Conservation (phyloP, 2,888 invertebrate species). For the Folsomia manolachei region DNA sequence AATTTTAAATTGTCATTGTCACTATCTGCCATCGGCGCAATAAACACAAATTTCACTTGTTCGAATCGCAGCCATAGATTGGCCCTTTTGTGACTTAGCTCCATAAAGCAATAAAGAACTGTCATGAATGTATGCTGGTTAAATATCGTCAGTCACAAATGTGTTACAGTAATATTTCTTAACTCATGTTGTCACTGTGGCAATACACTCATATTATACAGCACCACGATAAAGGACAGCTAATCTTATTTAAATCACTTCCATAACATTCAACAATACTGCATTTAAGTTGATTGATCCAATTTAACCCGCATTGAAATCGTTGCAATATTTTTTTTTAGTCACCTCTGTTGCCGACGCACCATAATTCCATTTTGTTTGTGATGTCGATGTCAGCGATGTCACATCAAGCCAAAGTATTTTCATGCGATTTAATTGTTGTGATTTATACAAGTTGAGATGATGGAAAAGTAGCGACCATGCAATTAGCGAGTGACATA, state of each 20-base stretch:
- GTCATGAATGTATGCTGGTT: too few species aligned
- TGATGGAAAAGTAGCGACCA: too few species aligned
- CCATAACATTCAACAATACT: not conserved
- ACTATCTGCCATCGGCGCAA: too few species aligned
- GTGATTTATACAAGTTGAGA: not conserved
- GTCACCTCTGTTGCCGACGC: not conserved
- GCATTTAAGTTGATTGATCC: not conserved
- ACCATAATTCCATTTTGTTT: too few species aligned
- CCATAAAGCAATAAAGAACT: too few species aligned
- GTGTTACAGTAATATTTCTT: not conserved
- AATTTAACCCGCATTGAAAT: not conserved
- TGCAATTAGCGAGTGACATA: too few species aligned
- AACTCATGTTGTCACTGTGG: not conserved
- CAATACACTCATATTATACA: too few species aligned
- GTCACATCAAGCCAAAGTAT: not conserved
- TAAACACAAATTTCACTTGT: too few species aligned
- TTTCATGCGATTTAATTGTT: not conserved
- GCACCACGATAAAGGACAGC: not conserved
- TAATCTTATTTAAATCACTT: not conserved
- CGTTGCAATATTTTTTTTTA: not conserved
- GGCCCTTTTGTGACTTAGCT: too few species aligned
- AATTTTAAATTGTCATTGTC: too few species aligned
- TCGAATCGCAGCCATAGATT: too few species aligned
- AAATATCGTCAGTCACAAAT: not conserved
- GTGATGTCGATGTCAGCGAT: not conserved